Evolutionary conservation across 2,113 vertebrate genomes (phyloP).

Genomic region (Heterotilapia buettikoferi): DNA sequence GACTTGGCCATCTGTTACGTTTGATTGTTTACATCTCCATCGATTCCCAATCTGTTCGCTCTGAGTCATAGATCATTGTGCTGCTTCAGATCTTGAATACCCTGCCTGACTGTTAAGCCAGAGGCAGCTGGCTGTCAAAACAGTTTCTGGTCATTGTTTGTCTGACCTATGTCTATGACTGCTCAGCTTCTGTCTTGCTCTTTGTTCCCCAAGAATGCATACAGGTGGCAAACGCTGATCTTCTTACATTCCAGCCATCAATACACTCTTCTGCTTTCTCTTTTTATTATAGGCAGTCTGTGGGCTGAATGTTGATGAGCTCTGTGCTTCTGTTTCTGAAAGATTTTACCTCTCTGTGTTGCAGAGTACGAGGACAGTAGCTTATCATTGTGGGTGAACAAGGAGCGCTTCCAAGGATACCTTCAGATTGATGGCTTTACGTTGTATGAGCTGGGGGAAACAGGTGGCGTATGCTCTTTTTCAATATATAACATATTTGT

Average conservation of each 20-base stretch:
- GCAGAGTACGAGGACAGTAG: constrained; percentile 93
- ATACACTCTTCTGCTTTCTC: not conserved
- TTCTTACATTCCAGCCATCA: constrained; percentile 15
- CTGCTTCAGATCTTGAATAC: not conserved
- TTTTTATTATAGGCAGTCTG: not conserved
- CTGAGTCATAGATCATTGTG: not conserved
- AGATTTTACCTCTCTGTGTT: constrained; percentile 9
- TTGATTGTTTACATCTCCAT: not conserved
- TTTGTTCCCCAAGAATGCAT: not conserved
- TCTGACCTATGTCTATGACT: not conserved
- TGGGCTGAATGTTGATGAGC: constrained; percentile 6
- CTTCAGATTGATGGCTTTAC: constrained; percentile 91
- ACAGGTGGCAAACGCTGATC: constrained; percentile 14
- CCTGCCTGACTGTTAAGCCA: not conserved
- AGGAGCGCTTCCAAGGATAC: constrained; percentile 92
- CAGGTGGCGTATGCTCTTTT: constrained; percentile 70
- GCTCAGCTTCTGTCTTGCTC: not conserved
- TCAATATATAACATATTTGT: not conserved
- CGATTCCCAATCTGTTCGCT: not conserved
- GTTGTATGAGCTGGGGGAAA: constrained; percentile 94
- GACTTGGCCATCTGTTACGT: not conserved
- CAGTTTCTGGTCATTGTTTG: constrained; percentile 22
- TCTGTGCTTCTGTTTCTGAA: not conserved
- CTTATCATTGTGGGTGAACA: constrained; percentile 89
- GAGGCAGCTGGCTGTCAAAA: constrained; percentile 5